A percentile compares a stretch with the other conserved stretches of the same genome.
Conservation (phyloP, 2,888 invertebrate genomes). For the Elmis aenea region DNA sequence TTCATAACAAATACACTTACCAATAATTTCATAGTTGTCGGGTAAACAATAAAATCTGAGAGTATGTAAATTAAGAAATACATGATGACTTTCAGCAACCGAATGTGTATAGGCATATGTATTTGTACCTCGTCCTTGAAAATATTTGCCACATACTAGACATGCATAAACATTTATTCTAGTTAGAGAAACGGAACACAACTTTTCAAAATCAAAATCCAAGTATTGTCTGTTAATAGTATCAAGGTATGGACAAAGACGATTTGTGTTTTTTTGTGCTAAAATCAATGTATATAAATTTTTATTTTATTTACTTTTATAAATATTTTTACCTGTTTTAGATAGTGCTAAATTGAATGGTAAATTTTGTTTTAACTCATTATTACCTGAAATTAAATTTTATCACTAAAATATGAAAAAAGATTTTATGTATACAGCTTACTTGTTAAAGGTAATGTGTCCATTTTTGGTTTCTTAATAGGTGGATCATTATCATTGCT, state of each 20-base stretch:
- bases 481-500: too few relatives aligned
- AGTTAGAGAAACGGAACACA: slow-evolving; percentile 96
- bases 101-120: slow-evolving; percentile 99
- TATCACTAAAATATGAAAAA: too few relatives aligned
- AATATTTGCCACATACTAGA: slow-evolving; percentile 98
- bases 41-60: slow-evolving; percentile 98
- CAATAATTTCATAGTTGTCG: slow-evolving; percentile 98
- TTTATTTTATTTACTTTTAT: too few relatives aligned
- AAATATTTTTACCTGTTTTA: too few relatives aligned
- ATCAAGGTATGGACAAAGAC: slow-evolving; percentile 91
- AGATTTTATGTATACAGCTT: too few relatives aligned
- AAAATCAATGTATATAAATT: too few relatives aligned
- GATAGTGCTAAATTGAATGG: too few relatives aligned
- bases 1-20: slow-evolving; percentile 49
- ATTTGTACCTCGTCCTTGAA: slow-evolving; percentile 92
- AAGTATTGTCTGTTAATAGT: slow-evolving; percentile 95
- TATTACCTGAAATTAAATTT: too few relatives aligned
- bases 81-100: slow-evolving; percentile 96
- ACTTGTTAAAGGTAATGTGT: too few relatives aligned
- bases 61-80: slow-evolving; percentile 93
- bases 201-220: slow-evolving; percentile 99
- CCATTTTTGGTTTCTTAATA: too few relatives aligned
- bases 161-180: slow-evolving; percentile 99
- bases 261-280: slow-evolving; percentile 6
- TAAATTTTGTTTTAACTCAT: too few relatives aligned